Base-by-base conservation (phyloP, 1,140 invertebrate genomes). In the Brachionus sp. region DNA sequence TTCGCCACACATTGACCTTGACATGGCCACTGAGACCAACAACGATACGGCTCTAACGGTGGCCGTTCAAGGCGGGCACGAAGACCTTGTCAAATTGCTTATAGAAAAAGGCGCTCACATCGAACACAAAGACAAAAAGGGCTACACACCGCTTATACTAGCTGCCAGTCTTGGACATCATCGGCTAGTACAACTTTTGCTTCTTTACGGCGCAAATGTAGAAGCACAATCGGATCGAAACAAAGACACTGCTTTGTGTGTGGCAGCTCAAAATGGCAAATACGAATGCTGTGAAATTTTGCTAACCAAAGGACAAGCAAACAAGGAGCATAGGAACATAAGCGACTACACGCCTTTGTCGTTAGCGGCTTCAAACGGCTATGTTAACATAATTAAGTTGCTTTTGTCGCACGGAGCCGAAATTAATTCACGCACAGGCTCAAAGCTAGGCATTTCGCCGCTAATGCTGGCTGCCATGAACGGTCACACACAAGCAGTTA, bases 381-480 rank as follows among this genome's bases (percentile, higher is more conserved):
- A 98, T 90, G 95, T 98, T 57, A 98, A 98, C 88, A 98, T 99
- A 85, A 98, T 99, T 84, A 95, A 97, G 86, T 91, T 99, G 57
- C 94, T 98, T 57, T 90, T 99, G 13, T 92, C 92, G 86, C 95
- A 94, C 88, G 95, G 94, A 37, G 97, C 97, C 57, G 98, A 99
- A 90, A 99, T 99, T 84, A 99, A 99, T 90, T 98, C 97, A 5
- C 85, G 89, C 80, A 88, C 86, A 5, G 86, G 86, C 62, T 86
- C 44, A 68, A 98, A 98, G 89, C 90, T 98, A 46, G 97, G 97
- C 66, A 99, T 99, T 86, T 98, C 97, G 0, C 98, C 98, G 3
- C 90, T 99, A 23, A 99, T 99, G 98, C 89, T 99, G 85, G 97
- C 98, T 23, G 96, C 98, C 6, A 99, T 99, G 97, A 99, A 99